A percentile compares a stretch with the other conserved stretches of the same genome.
Conservation (phyloP, 92 coral and sea anemone species). For the Micromussa lordhowensis region DNA sequence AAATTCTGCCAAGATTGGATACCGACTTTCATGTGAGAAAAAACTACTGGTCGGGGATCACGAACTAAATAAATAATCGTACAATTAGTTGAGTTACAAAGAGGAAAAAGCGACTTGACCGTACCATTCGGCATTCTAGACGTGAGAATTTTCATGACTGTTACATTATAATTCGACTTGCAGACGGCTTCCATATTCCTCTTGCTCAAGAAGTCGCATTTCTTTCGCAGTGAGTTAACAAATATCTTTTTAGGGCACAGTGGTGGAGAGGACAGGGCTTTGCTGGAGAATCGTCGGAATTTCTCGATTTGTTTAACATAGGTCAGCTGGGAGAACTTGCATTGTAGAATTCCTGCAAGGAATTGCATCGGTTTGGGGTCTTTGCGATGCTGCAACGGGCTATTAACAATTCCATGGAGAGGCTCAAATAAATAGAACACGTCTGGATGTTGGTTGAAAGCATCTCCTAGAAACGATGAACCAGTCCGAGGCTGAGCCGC, state of each 20-base stretch:
- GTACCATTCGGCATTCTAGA: constrained; percentile 1
- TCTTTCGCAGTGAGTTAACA: background rate
- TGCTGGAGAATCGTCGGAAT: constrained; percentile 85
- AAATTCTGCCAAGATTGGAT: background rate
- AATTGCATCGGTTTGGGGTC: constrained; percentile 73
- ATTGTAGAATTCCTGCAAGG: constrained; percentile 74
- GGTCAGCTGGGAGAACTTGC: constrained; percentile 65
- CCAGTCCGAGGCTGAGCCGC: constrained; percentile 43
- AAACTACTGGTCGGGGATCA: constrained; percentile 78
- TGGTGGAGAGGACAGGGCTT: constrained; percentile 85
- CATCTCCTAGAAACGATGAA: constrained; percentile 79
- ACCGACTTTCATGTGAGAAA: constrained; percentile 42
- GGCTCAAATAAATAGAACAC: constrained; percentile 88
- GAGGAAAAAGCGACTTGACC: constrained; percentile 28
- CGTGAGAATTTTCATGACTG: constrained; percentile 28
- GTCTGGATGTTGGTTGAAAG: constrained; percentile 81
- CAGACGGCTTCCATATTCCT: constrained; percentile 39
- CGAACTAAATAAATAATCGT: constrained; percentile 61
- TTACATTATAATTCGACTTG: constrained; percentile 12
- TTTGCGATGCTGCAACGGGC: constrained; percentile 73
- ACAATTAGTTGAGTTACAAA: constrained; percentile 22
- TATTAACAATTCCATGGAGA: constrained; percentile 67
- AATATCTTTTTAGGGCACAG: constrained; percentile 55
- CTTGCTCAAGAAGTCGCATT: background rate
- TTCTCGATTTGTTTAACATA: constrained; percentile 73